Conservation (phyloP, 2,888 invertebrate species). For the Andrena chrysosceles region DNA sequence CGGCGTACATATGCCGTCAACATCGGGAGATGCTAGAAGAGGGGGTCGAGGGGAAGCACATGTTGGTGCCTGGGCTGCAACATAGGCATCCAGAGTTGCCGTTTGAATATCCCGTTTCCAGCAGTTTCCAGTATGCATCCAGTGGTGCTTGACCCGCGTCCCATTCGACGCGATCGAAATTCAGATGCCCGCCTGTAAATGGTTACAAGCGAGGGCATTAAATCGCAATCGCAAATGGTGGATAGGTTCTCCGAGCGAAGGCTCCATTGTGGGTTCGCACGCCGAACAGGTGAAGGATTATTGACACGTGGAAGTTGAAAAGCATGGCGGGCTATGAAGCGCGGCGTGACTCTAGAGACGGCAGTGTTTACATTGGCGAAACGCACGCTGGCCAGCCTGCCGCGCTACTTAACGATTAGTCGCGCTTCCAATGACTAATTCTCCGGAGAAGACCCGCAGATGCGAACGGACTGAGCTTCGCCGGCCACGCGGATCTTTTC, state of each 20-base stretch:
- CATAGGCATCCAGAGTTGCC: slow-evolving; percentile 23
- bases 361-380: slow-evolving; percentile 46
- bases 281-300: slow-evolving; percentile 42
- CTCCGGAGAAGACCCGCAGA: slow-evolving; percentile 71
- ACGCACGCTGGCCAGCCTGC: slow-evolving; percentile 21
- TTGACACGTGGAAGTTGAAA: slow-evolving; percentile 22
- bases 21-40: slow-evolving; percentile 31
- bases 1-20: slow-evolving; percentile 22
- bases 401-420: slow-evolving; percentile 51
- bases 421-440: slow-evolving; percentile 61
- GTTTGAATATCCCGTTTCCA: slow-evolving; percentile 53
- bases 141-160: slow-evolving; percentile 32
- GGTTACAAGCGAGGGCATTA: slow-evolving; percentile 12
- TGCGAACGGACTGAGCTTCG: slow-evolving; percentile 62
- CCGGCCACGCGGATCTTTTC: slow-evolving; percentile 34
- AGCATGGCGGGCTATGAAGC: slow-evolving; percentile 11
- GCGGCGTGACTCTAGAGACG: not conserved
- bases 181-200: not conserved
- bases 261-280: slow-evolving; percentile 12
- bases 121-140: slow-evolving; percentile 49
- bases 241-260: not conserved
- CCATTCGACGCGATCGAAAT: not conserved
- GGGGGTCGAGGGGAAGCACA: slow-evolving; percentile 23
- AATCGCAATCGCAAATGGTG: slow-evolving; percentile 7
- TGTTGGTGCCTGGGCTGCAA: slow-evolving; percentile 17